Conservation (phyloP, 2,888 invertebrate species). For the Brenthis hecate region DNA sequence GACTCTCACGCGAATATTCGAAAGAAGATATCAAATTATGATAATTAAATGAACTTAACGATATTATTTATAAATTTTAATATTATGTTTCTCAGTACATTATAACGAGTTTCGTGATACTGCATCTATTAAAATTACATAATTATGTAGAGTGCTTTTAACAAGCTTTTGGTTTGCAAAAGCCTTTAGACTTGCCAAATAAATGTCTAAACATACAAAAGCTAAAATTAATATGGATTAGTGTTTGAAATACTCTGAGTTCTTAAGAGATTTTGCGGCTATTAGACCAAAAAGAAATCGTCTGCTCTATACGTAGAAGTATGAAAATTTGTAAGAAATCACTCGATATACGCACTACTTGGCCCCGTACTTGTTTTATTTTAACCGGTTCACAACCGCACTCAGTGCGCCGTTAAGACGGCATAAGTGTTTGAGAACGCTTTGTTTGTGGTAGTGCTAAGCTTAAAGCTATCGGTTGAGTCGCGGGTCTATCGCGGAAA, state of each 20-base stretch:
- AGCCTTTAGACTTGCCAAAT: not conserved
- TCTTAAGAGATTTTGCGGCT: too few species aligned
- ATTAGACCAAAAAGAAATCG: too few species aligned
- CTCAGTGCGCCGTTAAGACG: conserved; percentile 29
- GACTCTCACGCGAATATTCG: not conserved
- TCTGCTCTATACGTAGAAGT: not conserved
- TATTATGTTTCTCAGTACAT: not conserved
- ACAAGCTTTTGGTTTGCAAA: not conserved
- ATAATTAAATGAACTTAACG: not conserved
- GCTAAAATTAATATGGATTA: not conserved
- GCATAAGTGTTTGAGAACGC: conserved; percentile 40
- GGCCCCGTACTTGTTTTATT: conserved; percentile 19
- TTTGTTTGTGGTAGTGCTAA: conserved; percentile 44
- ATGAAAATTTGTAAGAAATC: conserved; percentile 4
- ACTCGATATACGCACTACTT: conserved; percentile 8
- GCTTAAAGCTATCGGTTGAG: conserved; percentile 40
- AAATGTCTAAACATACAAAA: not conserved
- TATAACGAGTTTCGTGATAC: not conserved
- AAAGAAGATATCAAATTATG: not conserved
- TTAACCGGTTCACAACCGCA: conserved; percentile 7
- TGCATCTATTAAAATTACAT: not conserved
- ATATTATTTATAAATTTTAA: not conserved
- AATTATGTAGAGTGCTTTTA: conserved; percentile 1
- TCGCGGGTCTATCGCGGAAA: conserved; percentile 36
- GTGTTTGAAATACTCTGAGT: not conserved